A percentile compares a stretch with the other conserved stretches of the same genome.
phyloP scores from a whole-genome alignment of 2,888 invertebrate genomes.

The Drosophila multiciliata region DNA sequence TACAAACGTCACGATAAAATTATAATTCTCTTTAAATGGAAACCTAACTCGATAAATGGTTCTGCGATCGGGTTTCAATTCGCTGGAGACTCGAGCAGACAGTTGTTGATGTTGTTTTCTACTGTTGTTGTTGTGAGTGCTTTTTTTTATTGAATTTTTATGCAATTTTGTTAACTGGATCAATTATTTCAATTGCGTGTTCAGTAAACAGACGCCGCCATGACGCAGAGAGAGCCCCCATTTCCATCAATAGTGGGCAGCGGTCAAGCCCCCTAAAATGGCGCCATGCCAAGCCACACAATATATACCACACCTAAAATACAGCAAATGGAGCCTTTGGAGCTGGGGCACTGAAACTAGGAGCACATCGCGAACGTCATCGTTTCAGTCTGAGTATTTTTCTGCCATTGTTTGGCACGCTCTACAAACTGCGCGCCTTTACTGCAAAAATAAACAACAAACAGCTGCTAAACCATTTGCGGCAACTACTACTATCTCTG shows the following conservation, averaged over 20 bases:
- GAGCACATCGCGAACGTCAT: conserved; percentile 36
- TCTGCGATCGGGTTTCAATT: conserved; percentile 72
- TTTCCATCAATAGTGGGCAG: conserved; percentile 46
- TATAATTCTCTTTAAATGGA: conserved; percentile 1
- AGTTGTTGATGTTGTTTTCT: conserved; percentile 29
- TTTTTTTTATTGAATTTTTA: conserved; percentile 73
- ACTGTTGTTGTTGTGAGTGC: conserved; percentile 8
- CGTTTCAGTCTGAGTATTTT: conserved; percentile 12
- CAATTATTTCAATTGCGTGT: conserved; percentile 80
- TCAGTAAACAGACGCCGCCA: conserved; percentile 70
- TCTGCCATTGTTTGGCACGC: conserved; percentile 53
- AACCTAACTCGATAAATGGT: conserved; percentile 68
- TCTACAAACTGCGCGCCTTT: conserved; percentile 47
- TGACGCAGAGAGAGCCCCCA: conserved; percentile 42
- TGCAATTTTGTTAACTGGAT: conserved; percentile 81
- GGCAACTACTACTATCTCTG: conserved; percentile 7
- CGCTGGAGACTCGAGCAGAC: conserved; percentile 29
- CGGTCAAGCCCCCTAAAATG: conserved; percentile 53
- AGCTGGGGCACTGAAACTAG: conserved; percentile 7
- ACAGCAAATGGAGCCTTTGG: conserved; percentile 17
- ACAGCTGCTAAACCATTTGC: conserved; percentile 58
- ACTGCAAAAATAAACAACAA: conserved; percentile 43
- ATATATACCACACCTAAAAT: conserved; percentile 30
- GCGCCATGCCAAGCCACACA: conserved; percentile 12
- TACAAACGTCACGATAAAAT: not conserved